Conservation (phyloP, 2,113 vertebrate species). For the Holacanthus passer region DNA sequence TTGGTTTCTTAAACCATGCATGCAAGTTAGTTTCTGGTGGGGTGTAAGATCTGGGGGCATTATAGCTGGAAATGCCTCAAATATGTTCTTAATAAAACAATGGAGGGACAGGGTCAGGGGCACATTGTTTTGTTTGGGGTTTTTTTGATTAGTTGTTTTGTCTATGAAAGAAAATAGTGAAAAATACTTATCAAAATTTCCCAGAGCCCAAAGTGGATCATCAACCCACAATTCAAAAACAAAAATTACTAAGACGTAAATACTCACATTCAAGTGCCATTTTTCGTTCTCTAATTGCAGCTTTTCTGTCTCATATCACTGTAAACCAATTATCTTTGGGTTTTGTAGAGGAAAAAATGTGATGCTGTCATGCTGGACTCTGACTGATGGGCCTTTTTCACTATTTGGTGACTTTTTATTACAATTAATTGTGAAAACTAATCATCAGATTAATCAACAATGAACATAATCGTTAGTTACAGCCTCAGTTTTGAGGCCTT, state of each 20-base stretch:
- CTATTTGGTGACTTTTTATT: no score
- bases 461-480: no score
- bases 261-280: background rate
- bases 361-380: background rate
- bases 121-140: no score
- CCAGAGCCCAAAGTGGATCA: background rate
- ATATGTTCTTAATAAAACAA: background rate
- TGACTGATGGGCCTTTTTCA: background rate
- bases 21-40: background rate
- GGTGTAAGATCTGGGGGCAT: background rate
- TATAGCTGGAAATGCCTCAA: background rate
- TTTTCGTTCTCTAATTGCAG: background rate
- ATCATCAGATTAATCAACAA: no score
- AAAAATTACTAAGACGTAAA: background rate
- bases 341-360: background rate
- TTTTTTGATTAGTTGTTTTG: background rate
- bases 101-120: background rate
- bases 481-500: no score
- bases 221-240: background rate
- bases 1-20: background rate
- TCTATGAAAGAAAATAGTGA: no score
- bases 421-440: no score
- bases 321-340: background rate
- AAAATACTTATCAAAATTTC: no score
- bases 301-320: background rate